Percentiles rank a stretch among this genome's conserved stretches.
These are phyloP conservation scores for Jordanella pulchra DNA, from an alignment of 2,797 vertebrate genomes.

Conservation along the genomic window DNA sequence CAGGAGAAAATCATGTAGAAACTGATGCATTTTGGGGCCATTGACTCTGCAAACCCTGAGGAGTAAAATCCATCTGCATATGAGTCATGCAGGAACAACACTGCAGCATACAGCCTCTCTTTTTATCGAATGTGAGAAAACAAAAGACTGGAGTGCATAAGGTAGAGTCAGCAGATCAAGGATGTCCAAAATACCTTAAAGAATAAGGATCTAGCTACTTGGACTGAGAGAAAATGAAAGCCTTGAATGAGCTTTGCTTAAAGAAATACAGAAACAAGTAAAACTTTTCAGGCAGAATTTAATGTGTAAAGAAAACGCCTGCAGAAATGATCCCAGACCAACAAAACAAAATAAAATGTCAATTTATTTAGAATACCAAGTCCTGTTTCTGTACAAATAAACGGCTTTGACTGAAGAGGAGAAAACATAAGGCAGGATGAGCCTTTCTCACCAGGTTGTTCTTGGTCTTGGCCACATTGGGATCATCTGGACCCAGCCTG, in stretches of 20 bases:
- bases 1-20: conserved; percentile 20
- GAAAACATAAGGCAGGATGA: not conserved
- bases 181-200: not conserved
- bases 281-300: conserved; percentile 12
- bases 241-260: not conserved
- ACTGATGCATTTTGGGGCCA: conserved; percentile 22
- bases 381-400: not conserved
- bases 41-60: conserved; percentile 15
- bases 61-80: conserved; percentile 12
- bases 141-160: not conserved
- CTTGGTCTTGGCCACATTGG: conserved; percentile 97
- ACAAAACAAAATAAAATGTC: conserved; percentile 4
- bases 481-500: conserved; percentile 92
- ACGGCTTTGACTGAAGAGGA: not conserved
- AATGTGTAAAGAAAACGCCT: not conserved
- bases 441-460: conserved; percentile 90
- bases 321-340: conserved; percentile 4
- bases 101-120: not conserved
- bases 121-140: conserved; percentile 1
- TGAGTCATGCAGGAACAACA: conserved; percentile 17
- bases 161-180: conserved; percentile 5
- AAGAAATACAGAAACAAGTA: not conserved
- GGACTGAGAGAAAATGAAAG: not conserved
- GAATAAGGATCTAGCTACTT: not conserved
- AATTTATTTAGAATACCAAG: conserved; percentile 10